These are phyloP conservation scores for Seladonia tumulorum DNA, from an alignment of 2,888 invertebrate genomes.

Conservation along the genomic window DNA sequence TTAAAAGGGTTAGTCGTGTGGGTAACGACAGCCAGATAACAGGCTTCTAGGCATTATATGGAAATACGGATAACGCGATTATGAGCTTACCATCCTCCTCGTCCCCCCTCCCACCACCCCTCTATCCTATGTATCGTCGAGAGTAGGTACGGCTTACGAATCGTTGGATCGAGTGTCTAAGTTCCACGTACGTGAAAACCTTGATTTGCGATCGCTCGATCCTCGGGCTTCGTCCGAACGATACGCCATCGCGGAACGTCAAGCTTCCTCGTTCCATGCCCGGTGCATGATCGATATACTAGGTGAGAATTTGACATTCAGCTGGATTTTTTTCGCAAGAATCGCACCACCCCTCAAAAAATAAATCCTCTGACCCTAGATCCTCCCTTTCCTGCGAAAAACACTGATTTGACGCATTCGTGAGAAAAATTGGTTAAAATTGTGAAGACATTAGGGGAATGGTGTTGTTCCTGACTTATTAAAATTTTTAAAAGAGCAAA, in stretches of 20 bases:
- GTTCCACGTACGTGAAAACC: constrained; percentile 46
- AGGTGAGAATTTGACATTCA: neutral
- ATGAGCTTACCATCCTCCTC: constrained; percentile 66
- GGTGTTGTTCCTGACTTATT: no score
- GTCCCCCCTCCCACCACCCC: neutral
- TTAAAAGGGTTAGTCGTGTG: constrained; percentile 60
- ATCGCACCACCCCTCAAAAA: neutral
- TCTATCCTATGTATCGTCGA: constrained; percentile 46
- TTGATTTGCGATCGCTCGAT: constrained; percentile 27
- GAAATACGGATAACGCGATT: constrained; percentile 76
- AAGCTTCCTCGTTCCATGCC: neutral
- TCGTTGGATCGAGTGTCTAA: constrained; percentile 11
- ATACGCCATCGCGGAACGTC: neutral
- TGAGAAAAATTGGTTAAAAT: no score
- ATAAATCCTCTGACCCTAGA: no score
- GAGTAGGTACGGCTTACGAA: constrained; percentile 52
- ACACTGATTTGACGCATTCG: no score
- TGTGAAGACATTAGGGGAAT: no score
- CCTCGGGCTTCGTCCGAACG: neutral
- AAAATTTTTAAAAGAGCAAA: no score
- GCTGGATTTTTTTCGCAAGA: no score
- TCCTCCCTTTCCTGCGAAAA: no score
- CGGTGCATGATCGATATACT: neutral
- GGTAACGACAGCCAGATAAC: constrained; percentile 69
- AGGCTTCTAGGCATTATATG: constrained; percentile 72